Base-by-base conservation (phyloP, 1,140 invertebrate species). In the Nebria ingens region DNA sequence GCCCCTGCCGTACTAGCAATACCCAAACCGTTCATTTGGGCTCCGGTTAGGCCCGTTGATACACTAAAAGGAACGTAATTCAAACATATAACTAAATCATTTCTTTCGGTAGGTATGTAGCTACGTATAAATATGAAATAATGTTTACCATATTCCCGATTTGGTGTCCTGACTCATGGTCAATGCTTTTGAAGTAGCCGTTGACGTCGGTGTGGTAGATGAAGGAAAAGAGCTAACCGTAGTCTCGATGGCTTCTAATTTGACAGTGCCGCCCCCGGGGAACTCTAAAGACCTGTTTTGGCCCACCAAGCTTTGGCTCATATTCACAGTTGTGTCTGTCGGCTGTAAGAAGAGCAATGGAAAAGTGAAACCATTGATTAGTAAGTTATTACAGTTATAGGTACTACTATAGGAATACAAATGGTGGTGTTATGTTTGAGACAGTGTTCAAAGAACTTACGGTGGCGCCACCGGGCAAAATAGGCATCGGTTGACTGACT, bases 401-500 rank as follows among this genome's bases (percentile, higher is more conserved):
- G n/a, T n/a, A n/a, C n/a, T n/a, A n/a, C n/a, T n/a, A n/a, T n/a
- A n/a, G n/a, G n/a, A n/a, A 34, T n/a, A 34, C 6, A 34, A n/a
- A 34, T n/a, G n/a, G 25, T 34, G 25, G 6, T 34, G 6, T 34
- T 34, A n/a, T 34, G 25, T 34, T 34, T 34, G 25, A 9, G 25
- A 12, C 3, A 45, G 23, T 34, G 0, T 20, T n/a, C n/a, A n/a
- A n/a, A n/a, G n/a, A n/a, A 56, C 61, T 64, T 64, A 69, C 66
- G 17, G 65, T 62, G 12, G 63, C 49, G n/a, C n/a, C n/a, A 21
- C 67, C 65, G 51, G 83, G 79, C 54, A 83, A 75, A 56, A 84
- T 77, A 59, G 87, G 86, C 76, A 88, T 82, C 17, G 87, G 85
- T 72, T 93, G 87, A 73, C 90, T 86, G 70, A 97, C 87, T 38